phyloP scores from a whole-genome alignment of 2,113 vertebrate species.

The Paraplagusia blochii region DNA sequence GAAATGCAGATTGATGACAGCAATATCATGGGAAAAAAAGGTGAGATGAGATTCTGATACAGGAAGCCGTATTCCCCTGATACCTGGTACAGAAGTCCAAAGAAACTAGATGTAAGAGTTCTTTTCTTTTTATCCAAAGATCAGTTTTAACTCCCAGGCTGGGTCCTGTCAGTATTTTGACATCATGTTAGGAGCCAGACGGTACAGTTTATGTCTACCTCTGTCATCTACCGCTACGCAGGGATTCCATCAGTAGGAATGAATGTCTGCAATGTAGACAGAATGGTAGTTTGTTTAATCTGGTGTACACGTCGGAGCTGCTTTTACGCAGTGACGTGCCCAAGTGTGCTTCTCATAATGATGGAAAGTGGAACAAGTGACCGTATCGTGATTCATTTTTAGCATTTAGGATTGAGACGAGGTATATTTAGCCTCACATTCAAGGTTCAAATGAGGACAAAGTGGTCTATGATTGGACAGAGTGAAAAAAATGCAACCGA shows the following conservation, averaged over 20 bases:
- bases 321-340: slow-evolving; percentile 13
- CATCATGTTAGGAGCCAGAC: slow-evolving; percentile 50
- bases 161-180: slow-evolving; percentile 51
- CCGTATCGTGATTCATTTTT: slow-evolving; percentile 39
- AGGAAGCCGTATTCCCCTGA: neutral
- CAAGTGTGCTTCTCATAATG: slow-evolving; percentile 15
- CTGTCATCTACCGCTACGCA: slow-evolving; percentile 33
- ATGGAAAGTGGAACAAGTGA: slow-evolving; percentile 57
- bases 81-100: slow-evolving; percentile 32
- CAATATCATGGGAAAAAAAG: neutral
- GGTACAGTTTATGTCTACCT: slow-evolving; percentile 51
- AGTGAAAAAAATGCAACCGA: no score
- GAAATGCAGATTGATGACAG: neutral
- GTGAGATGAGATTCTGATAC: slow-evolving; percentile 3
- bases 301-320: slow-evolving; percentile 12
- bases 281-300: slow-evolving; percentile 59
- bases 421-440: slow-evolving; percentile 2
- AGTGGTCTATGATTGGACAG: no score
- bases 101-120: neutral
- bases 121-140: slow-evolving; percentile 29
- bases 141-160: slow-evolving; percentile 25
- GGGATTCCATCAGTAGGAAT: slow-evolving; percentile 64
- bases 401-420: neutral
- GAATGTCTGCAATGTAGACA: slow-evolving; percentile 55
- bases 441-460: slow-evolving; percentile 19